phyloP scores from a whole-genome alignment of 2,888 invertebrate species.

The Hydrotaea diabolus region DNA sequence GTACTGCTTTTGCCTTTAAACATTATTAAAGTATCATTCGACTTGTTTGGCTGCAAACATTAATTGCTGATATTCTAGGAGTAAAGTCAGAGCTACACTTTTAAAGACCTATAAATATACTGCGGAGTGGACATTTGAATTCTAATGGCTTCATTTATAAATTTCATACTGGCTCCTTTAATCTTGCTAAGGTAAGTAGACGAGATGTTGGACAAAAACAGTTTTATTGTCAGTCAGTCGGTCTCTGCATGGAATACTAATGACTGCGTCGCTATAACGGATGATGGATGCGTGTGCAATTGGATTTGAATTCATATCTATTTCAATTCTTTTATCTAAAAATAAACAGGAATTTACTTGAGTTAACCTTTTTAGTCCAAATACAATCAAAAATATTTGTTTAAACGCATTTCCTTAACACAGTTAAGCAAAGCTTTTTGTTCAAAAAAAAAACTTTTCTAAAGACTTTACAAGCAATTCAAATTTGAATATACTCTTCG shows the following conservation, averaged over 20 bases:
- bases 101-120: background rate
- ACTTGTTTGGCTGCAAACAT: too few species aligned
- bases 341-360: constrained; percentile 60
- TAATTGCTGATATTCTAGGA: too few species aligned
- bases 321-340: constrained; percentile 45
- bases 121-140: background rate
- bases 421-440: background rate
- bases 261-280: background rate
- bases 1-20: too few species aligned
- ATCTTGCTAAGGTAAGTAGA: background rate
- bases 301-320: background rate
- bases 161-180: background rate
- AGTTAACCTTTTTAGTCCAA: constrained; percentile 49
- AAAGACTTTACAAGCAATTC: background rate
- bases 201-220: constrained; percentile 2
- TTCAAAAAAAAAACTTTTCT: constrained; percentile 12
- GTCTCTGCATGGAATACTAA: constrained; percentile 11
- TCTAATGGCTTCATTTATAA: background rate
- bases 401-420: constrained; percentile 44
- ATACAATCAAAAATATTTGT: constrained; percentile 24
- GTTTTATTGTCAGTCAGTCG: constrained; percentile 6
- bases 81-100: too few species aligned
- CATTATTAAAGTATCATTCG: too few species aligned
- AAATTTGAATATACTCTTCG: constrained; percentile 20
- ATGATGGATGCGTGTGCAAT: background rate